Evolutionary conservation across 2,797 vertebrate species (phyloP), one percentile per base, ranked within the genome.

Genomic region (Sebastes paucispinis): DNA sequence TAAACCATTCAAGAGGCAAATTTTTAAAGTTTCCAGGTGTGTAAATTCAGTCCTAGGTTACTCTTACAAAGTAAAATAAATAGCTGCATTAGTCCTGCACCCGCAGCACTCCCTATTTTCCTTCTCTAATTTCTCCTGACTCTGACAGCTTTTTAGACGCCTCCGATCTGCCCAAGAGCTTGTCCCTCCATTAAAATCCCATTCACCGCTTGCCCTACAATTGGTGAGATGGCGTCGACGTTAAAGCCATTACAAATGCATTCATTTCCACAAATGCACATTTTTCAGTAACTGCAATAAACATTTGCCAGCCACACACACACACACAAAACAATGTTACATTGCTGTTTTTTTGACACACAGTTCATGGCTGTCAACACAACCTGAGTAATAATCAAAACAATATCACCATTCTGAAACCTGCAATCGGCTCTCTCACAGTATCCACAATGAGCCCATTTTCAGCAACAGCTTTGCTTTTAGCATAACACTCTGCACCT

Each of bases 101-200:
- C 60, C 66, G 58, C 39, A 80, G 65, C 81, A 73, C 47, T 75
- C 18, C 24, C 34, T 73, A 63, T 81, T 83, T 82, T 72, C 69
- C 36, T 66, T 68, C 72, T 29, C 71, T 71, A 74, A 80, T 80
- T 75, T 66, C 62, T 73, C 29, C 24, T 72, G 47, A 73, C 63
- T 78, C 62, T 78, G 83, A 78, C 65, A 75, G 60, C 25, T 52
- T 82, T 84, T 76, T 27, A 63, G 39, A 71, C 34, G 18, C 75
- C 54, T 77, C 47, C 47, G 18, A 52, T 52, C 69, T 65, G 32
- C 55, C 59, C 64, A 65, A 82, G 54, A 87, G 80, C 75, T 81
- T 82, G 79, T 84, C 77, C 80, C 64, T 86, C 81, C 72, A 88
- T 89, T 89, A 87, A 85, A 88, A 86, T 82, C 80, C 64, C 57